Base-by-base conservation (phyloP, 2,888 invertebrate species). In the Chironomus tentans region DNA sequence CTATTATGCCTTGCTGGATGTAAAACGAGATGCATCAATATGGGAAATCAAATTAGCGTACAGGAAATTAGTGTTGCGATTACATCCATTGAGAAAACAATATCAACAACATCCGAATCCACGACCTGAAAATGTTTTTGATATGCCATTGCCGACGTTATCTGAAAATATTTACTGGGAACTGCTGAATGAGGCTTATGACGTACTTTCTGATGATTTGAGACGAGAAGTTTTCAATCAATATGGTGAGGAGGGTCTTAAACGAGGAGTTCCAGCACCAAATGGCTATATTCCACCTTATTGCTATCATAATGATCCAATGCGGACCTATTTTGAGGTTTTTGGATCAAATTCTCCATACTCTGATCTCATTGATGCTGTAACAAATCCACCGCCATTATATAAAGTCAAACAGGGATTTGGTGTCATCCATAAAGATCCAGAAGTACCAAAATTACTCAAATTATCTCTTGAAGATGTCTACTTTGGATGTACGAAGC, bases 241-340 rank as follows among this genome's bases (percentile, higher is more conserved):
- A 80, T 95, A 92, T 83, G 96, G 96, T 0, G 95, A 95, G 83
- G 91, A 92, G 80, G 95, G 94, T 0, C 85, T 96, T 68, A 94
- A 94, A 82, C 87, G 87, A 80, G 94, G 95, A 0, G 88, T 94
- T 0, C 90, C 91, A 4, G 87, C 90, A 2, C 90, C 90, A 0
- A 86, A 86, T 77, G 87, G 87, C 5, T 92, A 87, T 82, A 88
- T 91, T 78, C 88, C 89, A 76, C 90, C 92, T 0, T 94, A 91
- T 82, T 85, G 88, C 65, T 96, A 92, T 85, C 94, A 95, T 81
- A 94, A 92, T 0, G 90, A 95, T 80, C 89, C 91, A 0, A 82
- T 90, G 80, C 84, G 86, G 78, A 92, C 93, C 0, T 93, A 90
- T 81, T 88, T 88, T 78, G 89, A 92, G 46, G 94, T 94, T 83